Evolutionary conservation across 2,888 invertebrate species (phyloP).

Genomic region (Eustalomyia histrio): DNA sequence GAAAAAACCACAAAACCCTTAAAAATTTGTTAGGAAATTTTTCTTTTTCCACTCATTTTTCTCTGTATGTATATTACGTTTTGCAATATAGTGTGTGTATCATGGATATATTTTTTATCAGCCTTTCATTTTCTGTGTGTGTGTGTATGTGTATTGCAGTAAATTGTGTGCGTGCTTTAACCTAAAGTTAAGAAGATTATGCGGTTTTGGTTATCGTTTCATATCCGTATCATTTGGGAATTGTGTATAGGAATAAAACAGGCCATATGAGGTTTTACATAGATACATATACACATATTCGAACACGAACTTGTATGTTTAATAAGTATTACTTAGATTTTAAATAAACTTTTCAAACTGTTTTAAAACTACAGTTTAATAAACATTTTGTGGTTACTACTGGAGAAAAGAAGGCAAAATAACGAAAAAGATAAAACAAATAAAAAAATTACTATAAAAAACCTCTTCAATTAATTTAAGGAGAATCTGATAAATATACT

Average conservation of each 20-base stretch:
- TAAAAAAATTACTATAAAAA: too few species aligned
- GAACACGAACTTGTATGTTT: conserved; percentile 27
- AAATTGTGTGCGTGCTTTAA: conserved; percentile 59
- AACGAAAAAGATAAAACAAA: too few species aligned
- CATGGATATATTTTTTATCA: too few species aligned
- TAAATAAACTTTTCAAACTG: conserved; percentile 18
- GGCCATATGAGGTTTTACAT: neutral
- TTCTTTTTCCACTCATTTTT: neutral
- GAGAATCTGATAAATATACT: too few species aligned
- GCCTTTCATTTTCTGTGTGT: neutral
- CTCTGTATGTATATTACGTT: too few species aligned
- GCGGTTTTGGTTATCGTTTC: conserved; percentile 61
- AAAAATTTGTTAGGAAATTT: conserved; percentile 16
- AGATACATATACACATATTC: neutral
- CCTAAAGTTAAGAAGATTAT: conserved; percentile 65
- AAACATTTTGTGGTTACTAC: conserved; percentile 48
- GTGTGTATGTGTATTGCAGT: conserved; percentile 5
- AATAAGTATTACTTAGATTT: conserved; percentile 45
- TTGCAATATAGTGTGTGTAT: too few species aligned
- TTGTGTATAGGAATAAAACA: neutral
- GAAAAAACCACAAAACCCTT: conserved; percentile 39
- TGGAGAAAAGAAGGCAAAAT: neutral
- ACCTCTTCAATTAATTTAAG: too few species aligned
- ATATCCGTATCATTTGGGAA: conserved; percentile 11
- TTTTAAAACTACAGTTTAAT: conserved; percentile 44